phyloP scores from a whole-genome alignment of 2,797 vertebrate genomes.

The Hydrocynus forskahlii region DNA sequence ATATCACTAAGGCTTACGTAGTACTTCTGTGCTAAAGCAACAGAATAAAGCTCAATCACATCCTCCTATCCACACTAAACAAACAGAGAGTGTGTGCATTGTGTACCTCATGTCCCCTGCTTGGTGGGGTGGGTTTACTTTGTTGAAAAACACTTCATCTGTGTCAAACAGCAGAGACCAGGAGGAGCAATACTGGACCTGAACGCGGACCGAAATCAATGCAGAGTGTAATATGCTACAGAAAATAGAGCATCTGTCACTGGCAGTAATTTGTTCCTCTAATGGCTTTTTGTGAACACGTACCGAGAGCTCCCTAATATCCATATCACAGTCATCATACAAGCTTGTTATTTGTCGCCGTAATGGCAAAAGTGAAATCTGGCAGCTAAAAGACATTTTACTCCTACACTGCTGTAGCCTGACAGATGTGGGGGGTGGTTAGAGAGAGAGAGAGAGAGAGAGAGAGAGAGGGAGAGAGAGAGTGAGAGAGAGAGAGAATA shows the following conservation, averaged over 20 bases:
- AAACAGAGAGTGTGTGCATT: conserved; percentile 24
- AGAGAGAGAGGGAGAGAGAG: not conserved
- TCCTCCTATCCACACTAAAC: conserved; percentile 32
- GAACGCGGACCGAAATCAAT: conserved; percentile 47
- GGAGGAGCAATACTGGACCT: conserved; percentile 28
- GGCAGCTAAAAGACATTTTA: conserved; percentile 14
- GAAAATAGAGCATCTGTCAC: conserved; percentile 44
- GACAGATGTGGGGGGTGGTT: too few species aligned
- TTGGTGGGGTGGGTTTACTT: conserved; percentile 30
- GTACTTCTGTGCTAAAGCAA: conserved; percentile 26
- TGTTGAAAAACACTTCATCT: conserved; percentile 40
- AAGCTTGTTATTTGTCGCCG: conserved; percentile 19
- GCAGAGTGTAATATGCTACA: conserved; percentile 45
- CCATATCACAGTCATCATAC: conserved; percentile 17
- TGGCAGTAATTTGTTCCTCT: conserved; percentile 45
- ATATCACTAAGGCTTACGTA: conserved; percentile 10
- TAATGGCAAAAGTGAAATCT: conserved; percentile 33
- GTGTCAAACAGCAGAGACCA: conserved; percentile 29
- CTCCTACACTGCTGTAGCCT: conserved; percentile 28
- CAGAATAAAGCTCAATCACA: conserved; percentile 6
- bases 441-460: too few species aligned
- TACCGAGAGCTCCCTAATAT: conserved; percentile 27
- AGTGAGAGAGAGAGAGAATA: not conserved
- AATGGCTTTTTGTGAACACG: conserved; percentile 26
- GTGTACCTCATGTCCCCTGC: conserved; percentile 11